Evolutionary conservation across 1,140 invertebrate genomes (phyloP).

Genomic region (Aricia agestis): DNA sequence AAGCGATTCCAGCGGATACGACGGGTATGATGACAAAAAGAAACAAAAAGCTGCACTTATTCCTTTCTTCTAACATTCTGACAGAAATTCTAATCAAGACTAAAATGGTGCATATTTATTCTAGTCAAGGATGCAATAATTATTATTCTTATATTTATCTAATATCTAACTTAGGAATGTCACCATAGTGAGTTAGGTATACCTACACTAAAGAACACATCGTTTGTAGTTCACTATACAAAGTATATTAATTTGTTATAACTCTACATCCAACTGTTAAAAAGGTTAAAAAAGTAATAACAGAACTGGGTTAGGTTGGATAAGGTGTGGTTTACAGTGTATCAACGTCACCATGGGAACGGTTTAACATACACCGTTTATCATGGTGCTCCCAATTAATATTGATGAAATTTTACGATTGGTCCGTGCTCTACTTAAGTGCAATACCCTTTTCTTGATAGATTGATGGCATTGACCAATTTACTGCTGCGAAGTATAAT

Average conservation of each 20-base stretch:
- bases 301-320: conserved; percentile 37
- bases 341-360: conserved; percentile 48
- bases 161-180: background rate
- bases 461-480: background rate
- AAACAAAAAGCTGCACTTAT: conserved; percentile 36
- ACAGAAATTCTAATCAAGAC: background rate
- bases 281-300: background rate
- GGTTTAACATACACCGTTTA: conserved; percentile 46
- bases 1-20: conserved; percentile 80
- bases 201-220: background rate
- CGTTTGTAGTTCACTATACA: background rate
- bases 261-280: background rate
- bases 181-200: background rate
- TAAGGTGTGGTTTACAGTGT: conserved; percentile 57
- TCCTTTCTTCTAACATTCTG: conserved; percentile 27
- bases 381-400: conserved; percentile 41
- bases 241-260: background rate
- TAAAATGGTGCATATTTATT: background rate
- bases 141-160: background rate
- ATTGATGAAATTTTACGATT: conserved; percentile 55
- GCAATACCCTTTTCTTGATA: background rate
- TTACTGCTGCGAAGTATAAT: background rate
- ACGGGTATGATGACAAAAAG: conserved; percentile 38
- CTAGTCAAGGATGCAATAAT: background rate
- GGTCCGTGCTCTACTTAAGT: conserved; percentile 19